Percentiles rank a stretch among this genome's conserved stretches.
Evolutionary conservation across 2,113 vertebrate species (phyloP).

Genomic region (Halcyon senegalensis): DNA sequence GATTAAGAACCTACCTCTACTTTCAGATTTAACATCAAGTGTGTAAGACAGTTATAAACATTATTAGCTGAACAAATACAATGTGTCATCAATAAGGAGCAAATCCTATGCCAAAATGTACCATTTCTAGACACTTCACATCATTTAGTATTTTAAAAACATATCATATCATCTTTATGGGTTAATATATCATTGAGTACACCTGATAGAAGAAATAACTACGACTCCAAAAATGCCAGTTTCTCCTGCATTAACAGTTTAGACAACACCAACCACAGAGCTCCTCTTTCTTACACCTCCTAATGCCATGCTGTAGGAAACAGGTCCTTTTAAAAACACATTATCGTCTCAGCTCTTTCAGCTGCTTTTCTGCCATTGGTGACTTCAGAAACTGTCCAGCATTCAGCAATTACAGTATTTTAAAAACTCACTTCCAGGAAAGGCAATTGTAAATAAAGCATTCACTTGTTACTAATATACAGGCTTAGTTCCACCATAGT

Average conservation of each 20-base stretch:
- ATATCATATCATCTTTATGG: not conserved
- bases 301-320: not conserved
- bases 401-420: not conserved
- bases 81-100: not conserved
- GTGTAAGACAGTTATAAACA: accelerated
- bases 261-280: not conserved
- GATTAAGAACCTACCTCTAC: not conserved
- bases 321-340: not conserved
- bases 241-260: not conserved
- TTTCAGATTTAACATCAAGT: not conserved
- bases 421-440: not conserved
- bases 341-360: not conserved
- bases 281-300: not conserved
- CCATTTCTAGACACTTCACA: not conserved
- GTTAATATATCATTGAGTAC: not conserved
- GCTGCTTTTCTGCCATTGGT: not conserved
- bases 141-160: not conserved
- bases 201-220: not conserved
- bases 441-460: not conserved
- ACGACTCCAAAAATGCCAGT: not conserved
- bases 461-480: not conserved
- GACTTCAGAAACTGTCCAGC: not conserved
- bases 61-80: not conserved
- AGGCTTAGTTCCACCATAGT: not conserved
- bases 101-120: not conserved